Percentiles rank a stretch among this genome's conserved stretches.
These are phyloP conservation scores for Mamestra configurata DNA, from an alignment of 1,140 invertebrate species.

Conservation along the genomic window DNA sequence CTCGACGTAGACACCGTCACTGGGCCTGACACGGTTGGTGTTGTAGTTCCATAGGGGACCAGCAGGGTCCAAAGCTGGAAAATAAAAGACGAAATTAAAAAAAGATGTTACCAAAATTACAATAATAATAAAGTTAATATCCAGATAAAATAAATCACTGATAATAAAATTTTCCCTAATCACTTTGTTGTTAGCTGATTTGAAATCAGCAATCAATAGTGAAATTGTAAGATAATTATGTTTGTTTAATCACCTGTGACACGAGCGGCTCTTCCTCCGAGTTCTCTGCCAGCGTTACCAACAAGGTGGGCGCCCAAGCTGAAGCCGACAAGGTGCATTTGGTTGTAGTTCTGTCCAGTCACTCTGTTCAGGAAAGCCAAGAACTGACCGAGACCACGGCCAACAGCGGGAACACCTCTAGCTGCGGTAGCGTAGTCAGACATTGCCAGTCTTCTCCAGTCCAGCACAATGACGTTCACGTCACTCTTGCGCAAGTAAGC, in stretches of 20 bases:
- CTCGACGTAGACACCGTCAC: constrained; percentile 90
- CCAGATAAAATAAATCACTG: too few species aligned
- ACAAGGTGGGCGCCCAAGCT: constrained; percentile 96
- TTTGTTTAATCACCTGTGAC: constrained; percentile 61
- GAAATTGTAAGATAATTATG: neutral
- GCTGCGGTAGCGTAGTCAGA: constrained; percentile 83
- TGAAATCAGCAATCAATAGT: neutral
- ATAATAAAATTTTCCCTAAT: too few species aligned
- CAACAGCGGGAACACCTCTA: constrained; percentile 79
- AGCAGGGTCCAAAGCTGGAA: constrained; percentile 67
- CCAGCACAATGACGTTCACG: constrained; percentile 89
- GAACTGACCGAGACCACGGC: constrained; percentile 79
- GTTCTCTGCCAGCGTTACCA: constrained; percentile 91
- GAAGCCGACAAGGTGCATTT: constrained; percentile 96
- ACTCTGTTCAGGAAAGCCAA: constrained; percentile 82
- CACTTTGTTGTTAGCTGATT: too few species aligned
- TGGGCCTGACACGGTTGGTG: constrained; percentile 53
- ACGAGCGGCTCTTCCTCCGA: constrained; percentile 66
- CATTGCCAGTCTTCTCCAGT: constrained; percentile 89
- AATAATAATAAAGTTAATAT: too few species aligned
- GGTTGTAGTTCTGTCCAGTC: constrained; percentile 71
- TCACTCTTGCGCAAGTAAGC: constrained; percentile 78
- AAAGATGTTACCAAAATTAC: neutral
- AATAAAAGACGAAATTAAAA: neutral
- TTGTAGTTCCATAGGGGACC: constrained; percentile 66